Evolutionary conservation across 2,113 vertebrate species (phyloP).

Genomic region (Salvelinus namaycush): DNA sequence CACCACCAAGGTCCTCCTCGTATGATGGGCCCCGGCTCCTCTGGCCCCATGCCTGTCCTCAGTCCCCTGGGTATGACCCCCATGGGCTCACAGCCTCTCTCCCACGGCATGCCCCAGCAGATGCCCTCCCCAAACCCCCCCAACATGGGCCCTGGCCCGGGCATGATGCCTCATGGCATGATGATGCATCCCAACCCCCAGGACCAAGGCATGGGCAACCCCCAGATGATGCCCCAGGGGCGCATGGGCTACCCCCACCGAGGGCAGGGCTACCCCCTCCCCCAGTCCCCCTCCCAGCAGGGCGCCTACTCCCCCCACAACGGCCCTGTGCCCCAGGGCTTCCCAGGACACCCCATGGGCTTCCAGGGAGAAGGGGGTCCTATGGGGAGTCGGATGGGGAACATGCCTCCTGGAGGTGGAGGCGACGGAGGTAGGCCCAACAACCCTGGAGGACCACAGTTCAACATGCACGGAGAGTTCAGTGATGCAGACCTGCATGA

Average conservation of each 20-base stretch:
- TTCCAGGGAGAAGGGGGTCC: constrained; percentile 93
- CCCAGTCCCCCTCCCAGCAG: constrained; percentile 95
- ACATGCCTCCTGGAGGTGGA: constrained; percentile 83
- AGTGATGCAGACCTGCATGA: constrained; percentile 96
- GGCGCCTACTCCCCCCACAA: constrained; percentile 94
- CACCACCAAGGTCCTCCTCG: constrained; percentile 88
- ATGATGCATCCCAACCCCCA: constrained; percentile 91
- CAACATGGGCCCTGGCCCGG: constrained; percentile 81
- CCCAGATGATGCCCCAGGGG: constrained; percentile 93
- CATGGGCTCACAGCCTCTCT: constrained; percentile 89
- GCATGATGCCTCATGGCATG: constrained; percentile 95
- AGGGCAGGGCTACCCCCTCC: constrained; percentile 87
- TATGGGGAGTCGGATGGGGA: constrained; percentile 87
- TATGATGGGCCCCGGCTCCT: constrained; percentile 91
- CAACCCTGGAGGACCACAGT: constrained; percentile 90
- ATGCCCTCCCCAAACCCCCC: constrained; percentile 96
- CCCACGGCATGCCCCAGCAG: constrained; percentile 90
- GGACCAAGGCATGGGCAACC: constrained; percentile 83
- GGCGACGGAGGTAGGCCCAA: constrained; percentile 93
- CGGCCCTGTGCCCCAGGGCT: constrained; percentile 87
- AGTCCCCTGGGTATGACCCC: constrained; percentile 96
- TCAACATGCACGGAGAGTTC: constrained; percentile 85
- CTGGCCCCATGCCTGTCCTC: constrained; percentile 93
- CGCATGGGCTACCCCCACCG: constrained; percentile 91
- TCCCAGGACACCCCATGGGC: constrained; percentile 88